phyloP scores from a whole-genome alignment of 2,888 invertebrate species.

The Limnephilus rhombicus region DNA sequence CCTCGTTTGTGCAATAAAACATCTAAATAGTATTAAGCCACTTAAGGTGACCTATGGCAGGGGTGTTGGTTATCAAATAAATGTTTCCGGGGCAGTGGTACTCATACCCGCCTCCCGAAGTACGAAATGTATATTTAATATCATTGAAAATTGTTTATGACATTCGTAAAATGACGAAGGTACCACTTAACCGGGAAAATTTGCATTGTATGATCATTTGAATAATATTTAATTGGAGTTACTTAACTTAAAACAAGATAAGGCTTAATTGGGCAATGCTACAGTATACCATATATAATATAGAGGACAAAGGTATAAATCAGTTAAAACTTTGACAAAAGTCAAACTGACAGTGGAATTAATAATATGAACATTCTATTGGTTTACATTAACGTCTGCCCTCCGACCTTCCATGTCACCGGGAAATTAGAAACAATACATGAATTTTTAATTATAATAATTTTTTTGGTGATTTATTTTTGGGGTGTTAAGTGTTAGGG shows the following conservation, averaged over 20 bases:
- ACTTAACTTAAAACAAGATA: background rate
- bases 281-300: background rate
- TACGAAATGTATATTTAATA: background rate
- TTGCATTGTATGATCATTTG: background rate
- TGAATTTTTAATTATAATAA: background rate
- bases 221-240: background rate
- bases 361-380: background rate
- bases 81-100: too few relatives aligned
- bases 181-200: background rate
- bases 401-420: background rate
- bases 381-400: background rate
- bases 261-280: background rate
- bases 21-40: too few relatives aligned
- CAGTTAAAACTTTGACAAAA: background rate
- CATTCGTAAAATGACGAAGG: background rate
- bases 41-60: too few relatives aligned
- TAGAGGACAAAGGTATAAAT: background rate
- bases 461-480: too few relatives aligned
- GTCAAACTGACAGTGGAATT: background rate
- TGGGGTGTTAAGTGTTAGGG: too few relatives aligned
- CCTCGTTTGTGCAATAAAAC: too few relatives aligned
- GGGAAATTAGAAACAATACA: background rate
- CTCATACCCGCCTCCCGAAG: too few relatives aligned
- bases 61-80: too few relatives aligned
- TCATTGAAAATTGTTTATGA: background rate